Evolutionary conservation across 2,113 vertebrate species (phyloP).

Genomic region (Tiliqua scincoides): DNA sequence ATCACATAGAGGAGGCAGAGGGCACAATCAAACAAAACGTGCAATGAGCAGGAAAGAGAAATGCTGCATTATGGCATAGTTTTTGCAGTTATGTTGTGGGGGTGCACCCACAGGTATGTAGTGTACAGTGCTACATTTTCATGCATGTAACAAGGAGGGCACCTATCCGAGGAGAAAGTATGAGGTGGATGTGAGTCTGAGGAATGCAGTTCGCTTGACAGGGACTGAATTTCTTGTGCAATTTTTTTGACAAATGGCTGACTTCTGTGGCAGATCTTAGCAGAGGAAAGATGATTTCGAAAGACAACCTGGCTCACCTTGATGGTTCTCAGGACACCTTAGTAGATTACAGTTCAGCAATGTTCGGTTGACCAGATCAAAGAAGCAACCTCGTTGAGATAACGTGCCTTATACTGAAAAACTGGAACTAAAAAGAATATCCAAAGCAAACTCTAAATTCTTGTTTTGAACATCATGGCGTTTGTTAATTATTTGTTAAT

Average conservation of each 20-base stretch:
- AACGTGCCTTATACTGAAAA: neutral
- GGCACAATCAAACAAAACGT: neutral
- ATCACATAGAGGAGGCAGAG: neutral
- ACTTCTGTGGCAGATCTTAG: neutral
- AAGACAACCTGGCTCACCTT: neutral
- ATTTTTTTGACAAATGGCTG: neutral
- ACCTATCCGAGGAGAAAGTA: neutral
- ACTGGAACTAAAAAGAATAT: neutral
- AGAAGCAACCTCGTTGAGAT: neutral
- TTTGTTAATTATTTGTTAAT: neutral
- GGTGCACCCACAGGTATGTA: neutral
- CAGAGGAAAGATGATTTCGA: neutral
- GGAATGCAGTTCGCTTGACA: neutral
- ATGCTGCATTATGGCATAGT: neutral
- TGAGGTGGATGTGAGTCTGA: neutral
- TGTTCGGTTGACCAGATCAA: neutral
- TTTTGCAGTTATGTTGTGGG: neutral
- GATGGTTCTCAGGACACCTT: neutral
- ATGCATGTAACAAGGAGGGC: neutral
- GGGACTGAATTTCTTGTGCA: neutral
- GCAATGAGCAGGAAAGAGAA: neutral
- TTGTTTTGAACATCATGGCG: neutral
- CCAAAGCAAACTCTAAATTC: neutral
- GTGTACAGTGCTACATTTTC: neutral
- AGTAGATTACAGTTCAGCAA: neutral